Evolutionary conservation across 2,113 vertebrate species (phyloP).

Genomic region (Silurus asotus): DNA sequence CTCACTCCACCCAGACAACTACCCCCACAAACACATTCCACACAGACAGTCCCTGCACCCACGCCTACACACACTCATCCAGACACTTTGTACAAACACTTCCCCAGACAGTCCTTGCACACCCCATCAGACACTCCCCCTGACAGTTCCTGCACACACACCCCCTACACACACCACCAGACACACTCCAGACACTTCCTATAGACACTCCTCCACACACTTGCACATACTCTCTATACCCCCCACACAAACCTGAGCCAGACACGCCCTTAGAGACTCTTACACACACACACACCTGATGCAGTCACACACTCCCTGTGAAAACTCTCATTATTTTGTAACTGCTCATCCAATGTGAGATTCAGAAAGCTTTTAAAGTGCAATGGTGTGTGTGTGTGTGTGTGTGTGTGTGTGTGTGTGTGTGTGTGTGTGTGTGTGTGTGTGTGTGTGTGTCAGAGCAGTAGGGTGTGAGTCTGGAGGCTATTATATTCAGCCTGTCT

Average conservation of each 20-base stretch:
- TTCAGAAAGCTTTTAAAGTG: neutral
- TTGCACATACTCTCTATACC: neutral
- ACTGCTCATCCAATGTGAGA: neutral
- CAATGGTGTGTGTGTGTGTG: neutral
- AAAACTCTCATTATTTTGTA: neutral
- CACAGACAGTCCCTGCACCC: too few relatives aligned
- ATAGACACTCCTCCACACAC: neutral
- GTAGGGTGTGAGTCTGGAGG: conserved; percentile 34
- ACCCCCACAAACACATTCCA: neutral
- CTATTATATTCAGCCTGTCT: conserved; percentile 40
- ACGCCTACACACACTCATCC: too few relatives aligned
- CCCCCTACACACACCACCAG: neutral
- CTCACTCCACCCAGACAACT: too few relatives aligned
- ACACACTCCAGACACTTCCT: neutral
- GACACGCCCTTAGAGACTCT: neutral
- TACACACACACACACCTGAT: neutral
- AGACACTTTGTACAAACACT: too few relatives aligned
- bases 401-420: conserved; percentile 34
- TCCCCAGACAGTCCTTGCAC: too few relatives aligned
- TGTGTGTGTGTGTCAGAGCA: conserved; percentile 39
- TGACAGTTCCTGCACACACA: neutral
- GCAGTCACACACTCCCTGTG: neutral
- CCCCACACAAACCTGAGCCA: neutral
- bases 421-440: neutral
- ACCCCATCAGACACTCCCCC: neutral